Evolutionary conservation across 2,113 vertebrate species (phyloP).

Genomic region (Dipodomys stephensi): DNA sequence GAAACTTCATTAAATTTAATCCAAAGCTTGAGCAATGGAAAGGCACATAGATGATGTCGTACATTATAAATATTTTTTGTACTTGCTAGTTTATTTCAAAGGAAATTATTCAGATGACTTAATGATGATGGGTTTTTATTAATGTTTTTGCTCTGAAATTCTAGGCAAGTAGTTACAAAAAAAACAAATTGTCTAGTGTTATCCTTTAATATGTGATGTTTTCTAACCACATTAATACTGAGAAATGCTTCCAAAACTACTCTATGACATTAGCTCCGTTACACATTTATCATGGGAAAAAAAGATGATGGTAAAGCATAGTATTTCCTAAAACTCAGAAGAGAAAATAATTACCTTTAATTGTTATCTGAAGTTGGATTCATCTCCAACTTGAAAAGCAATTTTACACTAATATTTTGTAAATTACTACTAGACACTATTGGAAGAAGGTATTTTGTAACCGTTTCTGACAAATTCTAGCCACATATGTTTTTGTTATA

Average conservation of each 20-base stretch:
- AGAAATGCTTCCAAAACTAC: conserved; percentile 63
- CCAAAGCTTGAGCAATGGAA: conserved; percentile 88
- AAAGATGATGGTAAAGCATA: conserved; percentile 53
- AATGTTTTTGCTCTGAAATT: conserved; percentile 86
- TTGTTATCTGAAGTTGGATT: conserved; percentile 82
- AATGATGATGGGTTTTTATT: conserved; percentile 90
- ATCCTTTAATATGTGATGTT: conserved; percentile 78
- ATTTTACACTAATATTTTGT: conserved; percentile 72
- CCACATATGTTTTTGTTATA: background rate
- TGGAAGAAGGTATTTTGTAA: conserved; percentile 21
- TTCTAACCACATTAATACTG: conserved; percentile 79
- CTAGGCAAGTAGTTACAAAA: conserved; percentile 83
- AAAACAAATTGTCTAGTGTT: conserved; percentile 83
- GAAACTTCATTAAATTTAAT: conserved; percentile 87
- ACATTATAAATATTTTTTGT: conserved; percentile 93
- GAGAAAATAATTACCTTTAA: conserved; percentile 83
- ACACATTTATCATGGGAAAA: conserved; percentile 61
- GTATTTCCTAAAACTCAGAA: conserved; percentile 80
- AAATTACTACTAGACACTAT: conserved; percentile 63
- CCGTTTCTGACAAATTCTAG: background rate
- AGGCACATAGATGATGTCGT: conserved; percentile 91
- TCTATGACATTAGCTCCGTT: conserved; percentile 54
- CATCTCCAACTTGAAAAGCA: conserved; percentile 73
- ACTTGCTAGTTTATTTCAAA: conserved; percentile 89
- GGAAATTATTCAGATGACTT: conserved; percentile 90